These are phyloP conservation scores for rat (Rattus norvegicus) DNA, from an alignment of 2,113 vertebrate genomes.

Conservation along the genomic window GRCr8 NC_086027.1:86836001-86836500, in stretches of 20 bases:
- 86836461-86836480: constrained; percentile 78
- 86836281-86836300: constrained; percentile 72
- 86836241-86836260: constrained; percentile 57
- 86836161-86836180: background rate
- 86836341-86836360: constrained; percentile 71
- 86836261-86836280: constrained; percentile 77
- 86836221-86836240: constrained; percentile 37
- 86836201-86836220: constrained; percentile 35
- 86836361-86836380: constrained; percentile 61
- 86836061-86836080: background rate
- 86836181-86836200: constrained; percentile 46
- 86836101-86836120: background rate
- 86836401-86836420: constrained; percentile 78
- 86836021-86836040: background rate
- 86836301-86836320: constrained; percentile 77
- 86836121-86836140: background rate
- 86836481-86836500: constrained; percentile 68
- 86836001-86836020: background rate
- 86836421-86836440: constrained; percentile 77
- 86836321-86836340: constrained; percentile 81
- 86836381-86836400: constrained; percentile 69
- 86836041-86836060: background rate
- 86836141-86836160: background rate
- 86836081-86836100: constrained; percentile 37
- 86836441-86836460: constrained; percentile 77